A percentile compares a stretch with the other conserved stretches of the same genome.
phyloP scores from a whole-genome alignment of 2,113 vertebrate species.

The Heloderma charlesbogerti region DNA sequence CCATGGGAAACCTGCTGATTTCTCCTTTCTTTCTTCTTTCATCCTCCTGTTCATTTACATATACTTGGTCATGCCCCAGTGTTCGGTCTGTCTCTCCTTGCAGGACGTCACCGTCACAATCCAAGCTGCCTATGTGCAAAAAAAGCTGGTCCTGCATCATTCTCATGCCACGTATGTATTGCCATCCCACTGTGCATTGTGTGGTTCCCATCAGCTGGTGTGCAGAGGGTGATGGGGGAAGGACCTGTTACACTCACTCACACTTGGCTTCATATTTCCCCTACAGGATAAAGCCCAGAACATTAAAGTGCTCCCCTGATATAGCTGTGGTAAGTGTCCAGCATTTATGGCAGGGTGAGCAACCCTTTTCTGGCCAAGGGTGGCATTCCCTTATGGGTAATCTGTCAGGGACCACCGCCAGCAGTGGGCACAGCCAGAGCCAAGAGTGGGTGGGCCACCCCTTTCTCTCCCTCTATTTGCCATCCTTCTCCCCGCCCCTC shows the following conservation, averaged over 20 bases:
- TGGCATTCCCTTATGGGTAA: too few species aligned
- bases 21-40: background rate
- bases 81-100: conserved; percentile 25
- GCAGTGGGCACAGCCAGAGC: too few species aligned
- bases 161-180: conserved; percentile 67
- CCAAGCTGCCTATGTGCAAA: conserved; percentile 79
- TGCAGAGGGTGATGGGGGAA: background rate
- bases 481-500: too few species aligned
- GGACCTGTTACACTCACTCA: background rate
- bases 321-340: conserved; percentile 57
- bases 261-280: background rate
- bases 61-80: too few species aligned
- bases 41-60: background rate
- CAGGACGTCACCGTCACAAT: conserved; percentile 63
- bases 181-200: background rate
- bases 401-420: too few species aligned
- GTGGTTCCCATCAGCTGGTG: background rate
- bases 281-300: conserved; percentile 60
- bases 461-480: too few species aligned
- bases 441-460: too few species aligned
- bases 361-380: too few species aligned
- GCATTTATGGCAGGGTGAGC: background rate
- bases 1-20: background rate
- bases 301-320: conserved; percentile 50
- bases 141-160: conserved; percentile 77